A percentile compares a stretch with the other conserved stretches of the same genome.
Conservation (phyloP, 2,113 vertebrate genomes). For the Phyllostomus hastatus region DNA sequence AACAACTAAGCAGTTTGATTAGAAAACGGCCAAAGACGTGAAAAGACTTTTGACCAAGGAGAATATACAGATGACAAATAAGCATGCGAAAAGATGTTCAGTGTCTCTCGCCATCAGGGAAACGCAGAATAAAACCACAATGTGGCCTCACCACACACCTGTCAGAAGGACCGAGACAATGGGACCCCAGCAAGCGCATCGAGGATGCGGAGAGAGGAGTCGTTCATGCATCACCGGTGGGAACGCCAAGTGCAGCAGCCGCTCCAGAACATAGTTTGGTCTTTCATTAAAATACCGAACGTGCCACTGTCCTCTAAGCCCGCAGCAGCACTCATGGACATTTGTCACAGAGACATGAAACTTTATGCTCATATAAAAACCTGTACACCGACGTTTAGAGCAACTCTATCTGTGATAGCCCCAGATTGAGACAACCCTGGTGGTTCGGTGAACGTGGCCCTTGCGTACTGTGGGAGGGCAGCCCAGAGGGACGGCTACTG, state of each 20-base stretch:
- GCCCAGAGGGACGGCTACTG: background rate
- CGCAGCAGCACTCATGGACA: background rate
- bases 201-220: background rate
- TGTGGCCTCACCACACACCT: background rate
- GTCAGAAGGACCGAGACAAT: background rate
- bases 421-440: background rate
- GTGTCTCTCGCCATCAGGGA: background rate
- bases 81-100: background rate
- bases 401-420: slow-evolving; percentile 2
- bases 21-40: background rate
- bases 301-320: background rate
- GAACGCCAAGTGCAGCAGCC: background rate
- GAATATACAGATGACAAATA: background rate
- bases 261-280: background rate
- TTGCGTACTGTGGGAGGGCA: background rate
- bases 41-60: background rate
- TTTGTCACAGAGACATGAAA: slow-evolving; percentile 26
- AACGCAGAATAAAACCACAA: background rate
- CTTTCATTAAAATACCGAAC: background rate
- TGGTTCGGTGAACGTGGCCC: background rate
- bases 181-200: background rate
- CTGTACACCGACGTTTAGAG: background rate
- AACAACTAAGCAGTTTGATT: background rate
- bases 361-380: slow-evolving; percentile 9
- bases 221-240: background rate